Evolutionary conservation across 2,888 invertebrate species (phyloP).

Genomic region (Biston stratarius): DNA sequence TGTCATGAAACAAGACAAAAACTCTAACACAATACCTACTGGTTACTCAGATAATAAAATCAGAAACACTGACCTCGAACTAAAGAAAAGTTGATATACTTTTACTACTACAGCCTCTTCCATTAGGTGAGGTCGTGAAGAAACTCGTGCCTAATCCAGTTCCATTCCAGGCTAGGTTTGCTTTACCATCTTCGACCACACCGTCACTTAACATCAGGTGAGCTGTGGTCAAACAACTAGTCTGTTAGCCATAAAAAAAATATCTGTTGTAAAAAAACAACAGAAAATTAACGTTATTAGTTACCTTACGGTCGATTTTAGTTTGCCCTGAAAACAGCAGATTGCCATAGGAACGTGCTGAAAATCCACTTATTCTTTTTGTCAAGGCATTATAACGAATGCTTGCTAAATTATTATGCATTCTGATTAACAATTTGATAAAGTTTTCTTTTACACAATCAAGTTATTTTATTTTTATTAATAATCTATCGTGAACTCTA

Average conservation of each 20-base stretch:
- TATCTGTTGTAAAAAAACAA: background rate
- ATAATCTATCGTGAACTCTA: slow-evolving; percentile 82
- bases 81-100: slow-evolving; percentile 66
- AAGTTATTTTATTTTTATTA: slow-evolving; percentile 65
- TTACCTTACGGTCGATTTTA: slow-evolving; percentile 71
- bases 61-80: slow-evolving; percentile 65
- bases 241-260: no score
- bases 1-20: slow-evolving; percentile 42
- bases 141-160: no score
- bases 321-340: slow-evolving; percentile 54
- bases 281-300: background rate
- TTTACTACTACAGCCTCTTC: background rate
- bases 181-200: no score
- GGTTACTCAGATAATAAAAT: slow-evolving; percentile 52
- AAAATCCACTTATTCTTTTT: slow-evolving; percentile 52
- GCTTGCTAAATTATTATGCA: slow-evolving; percentile 66
- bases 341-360: slow-evolving; percentile 47
- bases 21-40: slow-evolving; percentile 53
- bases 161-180: no score
- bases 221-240: no score
- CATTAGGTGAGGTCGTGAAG: no score
- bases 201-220: no score
- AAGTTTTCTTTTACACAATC: slow-evolving; percentile 59
- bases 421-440: slow-evolving; percentile 55
- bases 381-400: slow-evolving; percentile 57